Evolutionary conservation across 2,888 invertebrate species (phyloP).

Genomic region (Charanyca ferruginea): DNA sequence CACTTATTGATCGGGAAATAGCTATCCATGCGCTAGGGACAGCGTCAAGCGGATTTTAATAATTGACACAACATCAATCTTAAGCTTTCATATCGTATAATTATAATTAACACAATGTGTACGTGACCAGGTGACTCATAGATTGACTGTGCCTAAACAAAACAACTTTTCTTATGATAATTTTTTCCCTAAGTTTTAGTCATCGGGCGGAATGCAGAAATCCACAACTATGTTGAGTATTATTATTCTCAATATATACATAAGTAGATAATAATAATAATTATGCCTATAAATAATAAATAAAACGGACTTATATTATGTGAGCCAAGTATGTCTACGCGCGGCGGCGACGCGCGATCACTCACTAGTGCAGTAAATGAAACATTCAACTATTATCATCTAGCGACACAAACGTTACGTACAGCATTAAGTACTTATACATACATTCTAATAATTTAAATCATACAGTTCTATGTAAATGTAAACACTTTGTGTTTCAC

Average conservation of each 20-base stretch:
- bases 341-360: slow-evolving; percentile 73
- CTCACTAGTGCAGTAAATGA: slow-evolving; percentile 80
- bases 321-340: slow-evolving; percentile 82
- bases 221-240: slow-evolving; percentile 91
- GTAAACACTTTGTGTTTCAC: slow-evolving; percentile 86
- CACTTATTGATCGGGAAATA: slow-evolving; percentile 87
- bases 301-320: slow-evolving; percentile 82
- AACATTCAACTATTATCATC: slow-evolving; percentile 81
- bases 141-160: slow-evolving; percentile 78
- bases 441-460: slow-evolving; percentile 68
- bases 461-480: slow-evolving; percentile 72
- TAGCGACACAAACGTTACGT: slow-evolving; percentile 86
- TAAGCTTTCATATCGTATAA: slow-evolving; percentile 65
- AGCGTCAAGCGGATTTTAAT: slow-evolving; percentile 70
- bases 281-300: slow-evolving; percentile 84
- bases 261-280: slow-evolving; percentile 85
- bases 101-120: slow-evolving; percentile 74
- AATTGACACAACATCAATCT: slow-evolving; percentile 78
- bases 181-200: slow-evolving; percentile 89
- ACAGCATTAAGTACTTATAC: slow-evolving; percentile 85
- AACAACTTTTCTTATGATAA: slow-evolving; percentile 84
- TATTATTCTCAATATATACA: slow-evolving; percentile 90
- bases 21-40: slow-evolving; percentile 78
- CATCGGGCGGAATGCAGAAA: slow-evolving; percentile 92
- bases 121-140: slow-evolving; percentile 77